Evolutionary conservation across 37 sponge, comb jelly and placozoan genomes (phyloP).

Genomic region (Beroe ovata): DNA sequence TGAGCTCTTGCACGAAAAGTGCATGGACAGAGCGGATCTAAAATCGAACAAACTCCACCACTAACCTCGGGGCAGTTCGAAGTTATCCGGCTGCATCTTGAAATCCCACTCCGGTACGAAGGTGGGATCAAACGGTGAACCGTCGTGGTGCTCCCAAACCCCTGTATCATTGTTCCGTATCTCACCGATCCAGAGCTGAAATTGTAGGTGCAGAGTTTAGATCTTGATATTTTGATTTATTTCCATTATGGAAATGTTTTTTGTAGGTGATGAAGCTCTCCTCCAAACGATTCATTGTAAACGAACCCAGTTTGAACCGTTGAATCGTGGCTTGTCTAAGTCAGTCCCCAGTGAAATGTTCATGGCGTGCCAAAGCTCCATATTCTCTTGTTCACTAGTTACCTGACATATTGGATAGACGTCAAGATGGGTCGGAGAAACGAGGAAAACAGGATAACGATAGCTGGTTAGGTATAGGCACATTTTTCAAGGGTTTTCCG

Average conservation of each 20-base stretch:
- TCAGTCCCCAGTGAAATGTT: background rate
- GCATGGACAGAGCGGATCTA: too few species aligned
- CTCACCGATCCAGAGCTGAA: conserved; percentile 53
- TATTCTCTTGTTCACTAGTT: background rate
- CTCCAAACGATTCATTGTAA: too few species aligned
- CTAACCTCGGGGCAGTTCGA: background rate
- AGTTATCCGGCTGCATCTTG: conserved; percentile 2
- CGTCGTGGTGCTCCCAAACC: conserved; percentile 31
- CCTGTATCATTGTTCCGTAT: background rate
- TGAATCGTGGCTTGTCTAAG: background rate
- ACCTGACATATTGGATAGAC: background rate
- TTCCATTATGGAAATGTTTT: too few species aligned
- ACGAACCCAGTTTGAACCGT: conserved; percentile 41
- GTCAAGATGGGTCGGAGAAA: too few species aligned
- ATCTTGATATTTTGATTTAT: too few species aligned
- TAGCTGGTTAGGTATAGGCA: too few species aligned
- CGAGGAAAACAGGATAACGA: too few species aligned
- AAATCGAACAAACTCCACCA: too few species aligned
- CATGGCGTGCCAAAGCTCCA: background rate
- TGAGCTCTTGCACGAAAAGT: too few species aligned
- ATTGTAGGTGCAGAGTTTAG: too few species aligned
- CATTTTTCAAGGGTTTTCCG: background rate
- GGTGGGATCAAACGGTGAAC: background rate
- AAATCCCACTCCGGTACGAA: background rate
- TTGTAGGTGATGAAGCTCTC: too few species aligned